Evolutionary conservation across 2,113 vertebrate genomes (phyloP).

Genomic region (Phrynosoma platyrhinos): DNA sequence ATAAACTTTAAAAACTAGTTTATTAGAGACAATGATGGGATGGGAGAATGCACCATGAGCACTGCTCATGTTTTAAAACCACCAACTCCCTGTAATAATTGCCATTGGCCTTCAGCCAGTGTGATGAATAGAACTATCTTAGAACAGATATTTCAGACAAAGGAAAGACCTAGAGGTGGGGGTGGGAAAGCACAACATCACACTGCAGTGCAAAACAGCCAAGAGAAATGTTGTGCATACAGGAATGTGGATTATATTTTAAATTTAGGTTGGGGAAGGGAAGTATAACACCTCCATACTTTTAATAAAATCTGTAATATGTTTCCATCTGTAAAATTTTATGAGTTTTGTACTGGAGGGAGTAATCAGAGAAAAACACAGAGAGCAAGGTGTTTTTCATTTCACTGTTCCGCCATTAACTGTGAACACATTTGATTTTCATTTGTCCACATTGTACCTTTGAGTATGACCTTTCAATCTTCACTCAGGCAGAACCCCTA

Average conservation of each 20-base stretch:
- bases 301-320: constrained; percentile 35
- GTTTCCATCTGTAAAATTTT: background rate
- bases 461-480: constrained; percentile 31
- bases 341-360: constrained; percentile 28
- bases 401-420: constrained; percentile 21
- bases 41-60: background rate
- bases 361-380: constrained; percentile 33
- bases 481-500: constrained; percentile 29
- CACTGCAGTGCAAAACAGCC: background rate
- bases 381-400: constrained; percentile 22
- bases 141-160: background rate
- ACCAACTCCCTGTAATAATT: background rate
- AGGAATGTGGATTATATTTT: constrained; percentile 22
- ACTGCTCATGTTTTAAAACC: background rate
- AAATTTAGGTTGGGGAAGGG: background rate
- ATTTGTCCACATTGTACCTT: constrained; percentile 37
- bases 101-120: too few relatives aligned
- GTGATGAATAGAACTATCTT: background rate
- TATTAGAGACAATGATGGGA: background rate
- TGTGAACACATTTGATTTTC: constrained; percentile 40
- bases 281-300: background rate
- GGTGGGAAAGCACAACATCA: background rate
- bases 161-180: background rate
- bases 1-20: background rate
- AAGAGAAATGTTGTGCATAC: background rate